Evolutionary conservation across 2,113 vertebrate genomes (phyloP), one percentile per base, ranked within the genome.

Genomic region (Anolis sagrei): DNA sequence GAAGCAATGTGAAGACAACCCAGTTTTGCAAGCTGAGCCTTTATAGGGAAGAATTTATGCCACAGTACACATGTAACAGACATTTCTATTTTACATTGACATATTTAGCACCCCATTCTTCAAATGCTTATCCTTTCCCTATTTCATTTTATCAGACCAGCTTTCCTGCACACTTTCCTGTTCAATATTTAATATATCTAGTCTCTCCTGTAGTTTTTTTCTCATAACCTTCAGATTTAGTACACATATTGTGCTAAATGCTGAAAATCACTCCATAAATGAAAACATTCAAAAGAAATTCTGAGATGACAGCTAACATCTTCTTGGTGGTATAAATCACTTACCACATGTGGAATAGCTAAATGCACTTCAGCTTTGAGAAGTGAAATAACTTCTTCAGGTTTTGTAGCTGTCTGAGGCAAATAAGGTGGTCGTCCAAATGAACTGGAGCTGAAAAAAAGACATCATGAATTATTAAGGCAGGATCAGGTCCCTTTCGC

Each of bases 301-400:
- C 1, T 27, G 34, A 90, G 16, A 76, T 14, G 61, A 4, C 14
- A 32, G 4, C 66, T 61, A 86, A 84, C 72, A 66, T 58, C 27
- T 78, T 87, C 68, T 4, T 61, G 32, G 83, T 79, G 84, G 51
- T 89, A 80, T 29, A 70, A 70, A 80, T 82, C 81, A 93, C 95
- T 95, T 92, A 98, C 97, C 95, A 98, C 95, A 18, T 96, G 94
- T 49, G 96, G 95, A 93, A 94, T 91, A 1, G 91, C 92, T 90
- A 98, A 95, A 48, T 97, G 95, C 66, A 97, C 90, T 95, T 97
- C 97, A 0, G 92, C 92, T 95, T 96, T 96, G 86, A 98, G 90
- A 81, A 98, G 95, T 6, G 96, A 82, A 82, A 90, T 9, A 32
- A 90, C 6, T 1, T 94, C 92, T 25, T 95, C 94, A 83, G 91